Percentiles rank a stretch among this genome's conserved stretches.
Conservation (phyloP, 1,140 invertebrate genomes). For the Drosophila quadrilineata region DNA sequence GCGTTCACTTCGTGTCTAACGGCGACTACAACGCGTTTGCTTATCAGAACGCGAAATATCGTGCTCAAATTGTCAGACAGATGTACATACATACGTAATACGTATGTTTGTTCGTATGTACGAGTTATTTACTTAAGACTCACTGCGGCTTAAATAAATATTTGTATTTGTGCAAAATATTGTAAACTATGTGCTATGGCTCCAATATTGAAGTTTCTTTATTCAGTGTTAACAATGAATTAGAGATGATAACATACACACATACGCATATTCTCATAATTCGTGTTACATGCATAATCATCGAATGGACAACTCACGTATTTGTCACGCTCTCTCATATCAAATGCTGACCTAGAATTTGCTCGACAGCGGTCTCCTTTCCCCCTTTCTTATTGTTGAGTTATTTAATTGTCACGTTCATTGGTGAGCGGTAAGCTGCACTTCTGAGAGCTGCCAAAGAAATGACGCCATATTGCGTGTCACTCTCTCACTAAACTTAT, state of each 20-base stretch:
- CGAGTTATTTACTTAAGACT: constrained; percentile 6
- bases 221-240: too few species aligned
- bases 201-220: too few species aligned
- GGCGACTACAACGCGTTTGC: too few species aligned
- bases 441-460: constrained; percentile 39
- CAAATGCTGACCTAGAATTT: constrained; percentile 56
- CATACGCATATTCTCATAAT: too few species aligned
- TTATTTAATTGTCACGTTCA: constrained; percentile 63
- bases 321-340: constrained; percentile 48
- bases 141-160: not conserved
- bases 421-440: constrained; percentile 30
- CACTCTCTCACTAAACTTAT: constrained; percentile 25
- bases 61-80: constrained; percentile 36
- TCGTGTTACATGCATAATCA: too few species aligned
- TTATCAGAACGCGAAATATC: constrained; percentile 1
- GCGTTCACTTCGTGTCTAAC: too few species aligned
- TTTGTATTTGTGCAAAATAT: not conserved
- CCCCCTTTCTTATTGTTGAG: constrained; percentile 34
- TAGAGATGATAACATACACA: too few species aligned
- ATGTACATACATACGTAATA: constrained; percentile 17
- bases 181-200: too few species aligned
- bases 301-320: constrained; percentile 6
- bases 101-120: not conserved
- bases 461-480: constrained; percentile 66
- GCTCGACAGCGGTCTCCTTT: constrained; percentile 14